Conservation (phyloP, 2,888 invertebrate species). For the Aricia artaxerxes region DNA sequence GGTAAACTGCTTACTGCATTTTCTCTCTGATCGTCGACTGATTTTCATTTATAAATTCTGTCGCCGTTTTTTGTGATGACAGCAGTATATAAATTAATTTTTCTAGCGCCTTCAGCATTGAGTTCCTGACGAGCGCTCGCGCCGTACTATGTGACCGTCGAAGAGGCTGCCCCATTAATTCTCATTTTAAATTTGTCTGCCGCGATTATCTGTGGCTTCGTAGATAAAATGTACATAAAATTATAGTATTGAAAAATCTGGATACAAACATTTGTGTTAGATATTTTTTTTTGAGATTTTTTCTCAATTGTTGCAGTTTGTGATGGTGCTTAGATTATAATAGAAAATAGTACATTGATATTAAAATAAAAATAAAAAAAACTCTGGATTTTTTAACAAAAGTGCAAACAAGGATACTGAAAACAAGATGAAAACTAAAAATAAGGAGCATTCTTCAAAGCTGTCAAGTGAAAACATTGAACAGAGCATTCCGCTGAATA, state of each 20-base stretch:
- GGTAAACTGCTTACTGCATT: background rate
- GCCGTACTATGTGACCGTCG: background rate
- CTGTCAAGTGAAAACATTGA: background rate
- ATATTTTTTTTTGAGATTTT: background rate
- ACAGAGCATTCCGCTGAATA: background rate
- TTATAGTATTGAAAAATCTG: background rate
- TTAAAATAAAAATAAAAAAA: background rate
- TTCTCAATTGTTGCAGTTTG: background rate
- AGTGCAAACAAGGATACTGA: background rate
- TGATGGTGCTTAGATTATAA: background rate
- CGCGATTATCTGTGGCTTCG: background rate
- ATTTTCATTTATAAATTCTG: background rate
- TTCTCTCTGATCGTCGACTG: background rate
- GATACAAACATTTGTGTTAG: background rate
- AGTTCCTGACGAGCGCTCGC: background rate
- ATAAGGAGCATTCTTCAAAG: background rate
- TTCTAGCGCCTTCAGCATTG: background rate
- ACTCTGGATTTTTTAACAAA: background rate
- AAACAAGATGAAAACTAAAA: background rate
- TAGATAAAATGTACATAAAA: background rate
- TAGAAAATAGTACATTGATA: background rate
- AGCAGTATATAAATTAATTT: slow-evolving; percentile 7
- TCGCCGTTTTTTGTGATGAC: background rate
- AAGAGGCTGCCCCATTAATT: background rate
- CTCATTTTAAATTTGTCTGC: background rate